These are phyloP conservation scores for Spilarctia lutea DNA, from an alignment of 2,888 invertebrate species.

Conservation along the genomic window DNA sequence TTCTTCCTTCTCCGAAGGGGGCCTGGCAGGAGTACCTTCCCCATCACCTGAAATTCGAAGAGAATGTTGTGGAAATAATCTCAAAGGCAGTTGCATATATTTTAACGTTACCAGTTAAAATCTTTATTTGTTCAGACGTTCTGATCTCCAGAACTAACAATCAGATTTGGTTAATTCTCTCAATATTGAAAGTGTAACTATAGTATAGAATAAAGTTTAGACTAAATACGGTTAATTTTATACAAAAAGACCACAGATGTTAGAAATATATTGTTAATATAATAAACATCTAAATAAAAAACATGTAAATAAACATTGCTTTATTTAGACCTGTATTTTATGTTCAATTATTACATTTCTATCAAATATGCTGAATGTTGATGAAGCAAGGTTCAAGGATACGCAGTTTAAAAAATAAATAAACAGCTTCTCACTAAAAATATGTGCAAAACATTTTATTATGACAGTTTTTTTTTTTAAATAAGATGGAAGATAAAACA, in stretches of 20 bases:
- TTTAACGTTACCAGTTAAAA: too few relatives aligned
- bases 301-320: background rate
- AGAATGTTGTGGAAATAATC: background rate
- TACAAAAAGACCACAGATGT: background rate
- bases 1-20: constrained; percentile 76
- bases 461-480: background rate
- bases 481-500: background rate
- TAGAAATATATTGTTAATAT: background rate
- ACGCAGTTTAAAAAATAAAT: background rate
- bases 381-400: background rate
- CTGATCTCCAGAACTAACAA: too few relatives aligned
- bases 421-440: background rate
- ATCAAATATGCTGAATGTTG: background rate
- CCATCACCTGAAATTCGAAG: constrained; percentile 56
- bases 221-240: background rate
- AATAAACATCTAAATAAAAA: too few relatives aligned
- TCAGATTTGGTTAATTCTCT: too few relatives aligned
- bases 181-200: too few relatives aligned
- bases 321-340: background rate
- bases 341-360: background rate
- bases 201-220: background rate
- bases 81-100: background rate
- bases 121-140: too few relatives aligned
- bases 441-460: background rate
- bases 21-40: constrained; percentile 74